Evolutionary conservation across 2,113 vertebrate species (phyloP).

Genomic region (Osmerus eperlanus): DNA sequence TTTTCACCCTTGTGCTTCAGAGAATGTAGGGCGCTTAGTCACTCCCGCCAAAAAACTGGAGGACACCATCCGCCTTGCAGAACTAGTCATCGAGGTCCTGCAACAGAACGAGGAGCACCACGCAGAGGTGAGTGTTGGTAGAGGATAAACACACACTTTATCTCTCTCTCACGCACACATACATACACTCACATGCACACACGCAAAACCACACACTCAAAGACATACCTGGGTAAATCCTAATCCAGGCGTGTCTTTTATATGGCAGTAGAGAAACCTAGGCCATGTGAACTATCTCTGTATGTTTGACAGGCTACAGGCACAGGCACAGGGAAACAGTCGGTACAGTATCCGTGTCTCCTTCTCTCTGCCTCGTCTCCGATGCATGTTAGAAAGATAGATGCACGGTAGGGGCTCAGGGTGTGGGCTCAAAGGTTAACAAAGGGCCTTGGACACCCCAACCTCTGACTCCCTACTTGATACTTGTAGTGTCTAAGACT

Average conservation of each 20-base stretch:
- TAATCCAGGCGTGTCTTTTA: background rate
- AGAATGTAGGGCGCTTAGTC: slow-evolving; percentile 97
- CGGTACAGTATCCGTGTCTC: slow-evolving; percentile 40
- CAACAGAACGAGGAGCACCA: slow-evolving; percentile 99
- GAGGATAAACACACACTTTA: too few species aligned
- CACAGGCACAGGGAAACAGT: slow-evolving; percentile 26
- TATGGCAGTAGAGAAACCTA: background rate
- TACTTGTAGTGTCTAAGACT: too few species aligned
- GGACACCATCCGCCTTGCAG: slow-evolving; percentile 94
- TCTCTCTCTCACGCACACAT: background rate
- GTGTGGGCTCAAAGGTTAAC: background rate
- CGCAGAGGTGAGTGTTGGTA: slow-evolving; percentile 84
- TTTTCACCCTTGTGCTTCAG: slow-evolving; percentile 86
- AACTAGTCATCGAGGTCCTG: slow-evolving; percentile 97
- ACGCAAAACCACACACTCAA: slow-evolving; percentile 5
- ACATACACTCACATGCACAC: slow-evolving; percentile 11
- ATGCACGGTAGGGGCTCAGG: background rate
- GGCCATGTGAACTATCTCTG: slow-evolving; percentile 14
- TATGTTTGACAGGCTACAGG: slow-evolving; percentile 41
- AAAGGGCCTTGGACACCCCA: background rate
- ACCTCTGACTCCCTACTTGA: background rate
- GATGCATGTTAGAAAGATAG: slow-evolving; percentile 28
- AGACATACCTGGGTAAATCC: background rate
- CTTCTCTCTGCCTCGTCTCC: slow-evolving; percentile 8
- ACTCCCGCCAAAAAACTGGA: slow-evolving; percentile 99